Evolutionary conservation across 2,797 vertebrate genomes (phyloP), one percentile per base, ranked within the genome.

Genomic region (Alcedo atthis): DNA sequence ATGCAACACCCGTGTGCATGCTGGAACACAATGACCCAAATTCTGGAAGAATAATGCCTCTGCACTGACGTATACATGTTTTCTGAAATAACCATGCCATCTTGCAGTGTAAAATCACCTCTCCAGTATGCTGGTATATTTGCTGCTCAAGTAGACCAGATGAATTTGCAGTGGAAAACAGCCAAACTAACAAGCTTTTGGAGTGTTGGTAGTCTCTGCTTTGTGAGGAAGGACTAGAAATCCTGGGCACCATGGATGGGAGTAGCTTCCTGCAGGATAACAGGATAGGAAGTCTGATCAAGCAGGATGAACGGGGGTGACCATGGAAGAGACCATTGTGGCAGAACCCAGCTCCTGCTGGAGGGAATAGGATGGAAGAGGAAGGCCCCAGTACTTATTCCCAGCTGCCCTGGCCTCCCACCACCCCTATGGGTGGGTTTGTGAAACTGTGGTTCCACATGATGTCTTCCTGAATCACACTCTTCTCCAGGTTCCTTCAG

Each of bases 61-160:
- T 2, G 2, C 62, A 28, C 2, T 0, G 6, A 64, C 8, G 15
- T 9, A 48, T 4, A 12, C 0, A 1, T n/a, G 0, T 81, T 83
- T 90, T 25, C 33, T 12, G 15, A 55, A 73, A 57, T 26, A 74
- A 35, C 18, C 2, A 0, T 30, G 43, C 10, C 53, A 33, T 40
- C 25, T 54, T 75, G 43, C 14, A n/a, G 25, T 12, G 28, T 18
- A 70, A 66, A 88, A 42, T 33, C 48, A 12, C 30, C 49, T 75
- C 33, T 30, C 26, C 32, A n/a, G 0, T 0, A 0, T 22, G 21
- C 35, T 19, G 25, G 25, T 59, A 67, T 28, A 5, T 6, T 43
- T 67, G 19, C 10, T 78, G 78, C 58, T 78, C 42, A 78, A 80
- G 35, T 20, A 66, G 57, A 20, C 32, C 26, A 51, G 51, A 55